These are phyloP conservation scores for Vidua macroura DNA, from an alignment of 2,113 vertebrate genomes.

Conservation along the genomic window DNA sequence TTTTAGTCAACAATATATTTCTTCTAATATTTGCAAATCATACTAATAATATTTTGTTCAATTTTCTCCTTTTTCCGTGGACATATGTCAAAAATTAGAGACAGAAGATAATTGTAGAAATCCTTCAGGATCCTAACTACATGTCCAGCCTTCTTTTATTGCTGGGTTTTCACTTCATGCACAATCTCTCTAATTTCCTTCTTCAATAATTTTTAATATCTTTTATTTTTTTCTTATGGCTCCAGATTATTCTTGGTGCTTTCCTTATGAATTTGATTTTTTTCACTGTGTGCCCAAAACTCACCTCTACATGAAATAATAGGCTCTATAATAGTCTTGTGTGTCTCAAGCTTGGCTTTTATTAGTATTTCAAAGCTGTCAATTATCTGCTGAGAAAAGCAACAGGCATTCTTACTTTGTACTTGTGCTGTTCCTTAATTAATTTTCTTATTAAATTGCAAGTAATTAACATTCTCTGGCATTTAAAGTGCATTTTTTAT, in stretches of 20 bases:
- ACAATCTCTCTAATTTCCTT: not conserved
- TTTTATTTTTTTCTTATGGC: not conserved
- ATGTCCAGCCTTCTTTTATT: not conserved
- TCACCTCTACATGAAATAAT: not conserved
- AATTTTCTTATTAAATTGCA: constrained; percentile 34
- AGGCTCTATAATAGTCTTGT: not conserved
- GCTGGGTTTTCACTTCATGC: not conserved
- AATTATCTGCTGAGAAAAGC: constrained; percentile 37
- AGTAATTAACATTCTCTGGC: constrained; percentile 16
- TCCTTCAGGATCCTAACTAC: not conserved
- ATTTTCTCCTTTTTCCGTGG: not conserved
- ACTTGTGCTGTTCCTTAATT: constrained; percentile 38
- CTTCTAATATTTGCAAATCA: not conserved
- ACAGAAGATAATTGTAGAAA: not conserved
- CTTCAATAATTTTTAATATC: not conserved
- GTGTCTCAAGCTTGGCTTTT: not conserved
- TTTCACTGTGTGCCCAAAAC: not conserved
- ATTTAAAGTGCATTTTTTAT: not conserved
- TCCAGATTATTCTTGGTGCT: not conserved
- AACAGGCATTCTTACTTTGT: constrained; percentile 19
- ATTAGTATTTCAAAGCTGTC: constrained; percentile 31
- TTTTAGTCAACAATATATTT: not conserved
- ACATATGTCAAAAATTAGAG: not conserved
- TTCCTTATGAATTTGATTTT: not conserved
- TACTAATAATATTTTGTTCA: not conserved